These are phyloP conservation scores for Octodonta nipae DNA, from an alignment of 2,888 invertebrate genomes.

Conservation along the genomic window DNA sequence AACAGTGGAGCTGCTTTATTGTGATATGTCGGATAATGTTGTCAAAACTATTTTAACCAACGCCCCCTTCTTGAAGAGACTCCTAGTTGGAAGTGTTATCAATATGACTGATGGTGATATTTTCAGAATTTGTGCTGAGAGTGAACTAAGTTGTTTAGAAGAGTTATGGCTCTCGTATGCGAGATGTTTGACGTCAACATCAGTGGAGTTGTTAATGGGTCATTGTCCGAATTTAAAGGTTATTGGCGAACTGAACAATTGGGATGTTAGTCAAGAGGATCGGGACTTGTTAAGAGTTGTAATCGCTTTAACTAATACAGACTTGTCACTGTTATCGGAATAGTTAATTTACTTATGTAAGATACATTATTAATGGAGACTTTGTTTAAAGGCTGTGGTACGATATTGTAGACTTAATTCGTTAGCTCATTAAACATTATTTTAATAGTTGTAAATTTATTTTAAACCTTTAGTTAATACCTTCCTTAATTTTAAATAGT, in stretches of 20 bases:
- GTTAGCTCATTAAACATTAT: no score
- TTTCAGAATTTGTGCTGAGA: constrained; percentile 49
- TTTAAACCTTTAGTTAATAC: no score
- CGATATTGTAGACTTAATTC: no score
- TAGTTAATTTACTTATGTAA: no score
- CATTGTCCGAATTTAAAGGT: constrained; percentile 48
- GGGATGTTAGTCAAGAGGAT: constrained; percentile 53
- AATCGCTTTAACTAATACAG: constrained; percentile 51
- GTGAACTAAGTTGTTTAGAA: constrained; percentile 49
- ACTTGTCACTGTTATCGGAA: constrained; percentile 46
- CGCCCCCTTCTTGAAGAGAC: constrained; percentile 44
- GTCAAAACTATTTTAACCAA: constrained; percentile 49
- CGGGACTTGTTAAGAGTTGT: constrained; percentile 52
- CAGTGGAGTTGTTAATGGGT: constrained; percentile 54
- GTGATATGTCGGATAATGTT: constrained; percentile 43
- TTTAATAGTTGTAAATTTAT: no score
- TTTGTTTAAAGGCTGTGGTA: no score
- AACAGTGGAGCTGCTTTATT: constrained; percentile 53
- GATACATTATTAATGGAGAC: no score
- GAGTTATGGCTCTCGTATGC: constrained; percentile 58
- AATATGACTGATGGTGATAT: constrained; percentile 55
- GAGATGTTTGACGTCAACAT: constrained; percentile 46
- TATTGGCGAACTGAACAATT: constrained; percentile 53
- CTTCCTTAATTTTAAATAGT: no score
- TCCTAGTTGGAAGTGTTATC: constrained; percentile 52